Base-by-base conservation (phyloP, 2,797 vertebrate genomes). In the Arrhamphus sclerolepis region DNA sequence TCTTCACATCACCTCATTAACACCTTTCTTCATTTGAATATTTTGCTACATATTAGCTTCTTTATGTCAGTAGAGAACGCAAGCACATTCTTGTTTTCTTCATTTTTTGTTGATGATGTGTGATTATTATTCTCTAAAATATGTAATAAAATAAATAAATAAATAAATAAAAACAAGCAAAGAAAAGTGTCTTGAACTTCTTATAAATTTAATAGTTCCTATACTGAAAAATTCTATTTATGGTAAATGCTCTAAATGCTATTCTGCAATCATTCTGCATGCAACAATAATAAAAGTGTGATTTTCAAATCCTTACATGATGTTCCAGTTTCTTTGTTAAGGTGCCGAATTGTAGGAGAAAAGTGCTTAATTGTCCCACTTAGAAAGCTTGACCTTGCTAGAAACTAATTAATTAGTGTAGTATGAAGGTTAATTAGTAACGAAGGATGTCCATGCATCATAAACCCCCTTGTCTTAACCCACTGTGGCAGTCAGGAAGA, bases 371-470 rank as follows among this genome's bases (percentile, higher is more conserved):
- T 89, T 91, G 87, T 90, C 88, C 79, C 86, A 89, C 88, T 91
- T 89, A 88, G 84, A 88, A 90, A 85, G 75, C 78, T 82, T 89
- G 91, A 92, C 92, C 92, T 93, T 93, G 91, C 82, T 86, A 69
- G 83, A 86, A 89, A 92, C 75, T 82, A 93, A 93, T 92, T 92
- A 92, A 93, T 93, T 92, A 93, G 89, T 90, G 83, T 82, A 71
- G 81, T 89, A 87, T 89, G 91, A 92, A 93, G 92, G 92, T 92
- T 93, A 93, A 93, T 93, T 93, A 92, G 88, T 88, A 87, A 89
- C 77, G 66, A 80, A 88, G 90, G 89, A 92, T 89, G 85, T 89
- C 85, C 86, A 91, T 93, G 91, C 89, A 92, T 93, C 89, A 92
- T 86, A 86, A 84, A 90, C 81, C 72, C 80, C 65, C 80, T 91